Conservation (phyloP, 92 coral and sea anemone genomes). For the Siderastrea siderea region DNA sequence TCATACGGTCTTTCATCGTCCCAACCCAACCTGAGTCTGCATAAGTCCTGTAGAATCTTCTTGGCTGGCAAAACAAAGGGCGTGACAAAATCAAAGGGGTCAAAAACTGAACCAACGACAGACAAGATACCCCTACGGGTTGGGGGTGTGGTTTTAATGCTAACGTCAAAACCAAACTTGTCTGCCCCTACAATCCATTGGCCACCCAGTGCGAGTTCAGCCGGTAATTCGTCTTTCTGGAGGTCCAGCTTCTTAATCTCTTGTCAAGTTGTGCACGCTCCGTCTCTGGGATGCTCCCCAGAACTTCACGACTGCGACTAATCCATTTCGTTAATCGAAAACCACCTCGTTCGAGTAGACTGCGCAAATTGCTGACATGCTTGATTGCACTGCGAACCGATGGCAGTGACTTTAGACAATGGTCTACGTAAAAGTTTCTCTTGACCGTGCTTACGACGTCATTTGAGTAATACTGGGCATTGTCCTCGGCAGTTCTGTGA, state of each 20-base stretch:
- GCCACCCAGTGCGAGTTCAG: conserved; percentile 37
- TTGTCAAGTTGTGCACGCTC: conserved; percentile 35
- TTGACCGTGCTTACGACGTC: conserved; percentile 12
- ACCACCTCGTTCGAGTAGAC: conserved; percentile 43
- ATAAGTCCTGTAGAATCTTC: no score
- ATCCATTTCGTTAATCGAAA: conserved; percentile 59
- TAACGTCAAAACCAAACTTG: no score
- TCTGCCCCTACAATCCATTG: conserved; percentile 25
- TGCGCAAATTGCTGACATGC: conserved; percentile 10
- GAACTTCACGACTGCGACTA: conserved; percentile 35
- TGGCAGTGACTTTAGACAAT: conserved; percentile 31
- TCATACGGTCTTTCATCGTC: conserved; percentile 4
- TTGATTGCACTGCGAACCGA: conserved; percentile 1
- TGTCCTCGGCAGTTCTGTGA: conserved; percentile 19
- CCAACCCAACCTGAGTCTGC: no score
- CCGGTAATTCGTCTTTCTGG: conserved; percentile 34
- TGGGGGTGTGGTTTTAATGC: conserved; percentile 4
- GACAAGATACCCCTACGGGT: no score
- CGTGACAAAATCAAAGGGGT: no score
- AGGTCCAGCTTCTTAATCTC: conserved; percentile 46
- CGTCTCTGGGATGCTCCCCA: conserved; percentile 36
- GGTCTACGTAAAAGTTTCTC: conserved; percentile 39
- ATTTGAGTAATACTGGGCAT: neutral
- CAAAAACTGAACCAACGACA: no score
- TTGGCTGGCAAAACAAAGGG: no score